A percentile compares a stretch with the other conserved stretches of the same genome.
Evolutionary conservation across 2,888 invertebrate species (phyloP).

Genomic region (Drosophila putrida): DNA sequence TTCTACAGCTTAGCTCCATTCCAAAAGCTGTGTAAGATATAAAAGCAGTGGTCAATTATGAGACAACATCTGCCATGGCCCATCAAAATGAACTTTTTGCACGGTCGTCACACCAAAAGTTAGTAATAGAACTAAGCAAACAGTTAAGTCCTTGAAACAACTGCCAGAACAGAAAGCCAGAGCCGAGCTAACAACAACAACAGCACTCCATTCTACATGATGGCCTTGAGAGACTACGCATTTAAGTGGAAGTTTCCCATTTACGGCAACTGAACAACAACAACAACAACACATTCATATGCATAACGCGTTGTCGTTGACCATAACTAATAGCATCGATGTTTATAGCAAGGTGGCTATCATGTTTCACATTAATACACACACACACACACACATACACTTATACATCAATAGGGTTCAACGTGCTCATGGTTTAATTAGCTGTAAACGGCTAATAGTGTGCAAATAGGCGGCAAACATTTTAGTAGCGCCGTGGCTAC

Average conservation of each 20-base stretch:
- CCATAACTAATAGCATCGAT: slow-evolving; percentile 26
- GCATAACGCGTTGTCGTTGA: slow-evolving; percentile 20
- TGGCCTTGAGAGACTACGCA: slow-evolving; percentile 9
- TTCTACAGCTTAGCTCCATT: neutral
- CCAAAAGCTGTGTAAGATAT: neutral
- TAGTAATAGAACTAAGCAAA: slow-evolving; percentile 20
- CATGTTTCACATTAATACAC: neutral
- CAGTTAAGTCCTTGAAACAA: slow-evolving; percentile 14
- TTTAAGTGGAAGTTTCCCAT: neutral
- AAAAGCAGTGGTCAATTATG: neutral
- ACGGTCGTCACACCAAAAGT: slow-evolving; percentile 4
- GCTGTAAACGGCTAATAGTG: slow-evolving; percentile 18
- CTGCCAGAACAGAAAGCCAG: neutral
- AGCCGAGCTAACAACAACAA: neutral
- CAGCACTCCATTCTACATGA: neutral
- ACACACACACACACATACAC: neutral
- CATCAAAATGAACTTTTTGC: slow-evolving; percentile 7
- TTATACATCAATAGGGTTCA: neutral
- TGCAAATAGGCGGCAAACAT: slow-evolving; percentile 6
- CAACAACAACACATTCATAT: slow-evolving; percentile 15
- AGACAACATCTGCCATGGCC: slow-evolving; percentile 2
- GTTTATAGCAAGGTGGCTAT: slow-evolving; percentile 8
- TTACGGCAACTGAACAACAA: neutral
- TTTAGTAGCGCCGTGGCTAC: slow-evolving; percentile 3
- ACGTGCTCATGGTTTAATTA: slow-evolving; percentile 27